Percentiles rank a stretch among this genome's conserved stretches.
Evolutionary conservation across 2,888 invertebrate species (phyloP).

Genomic region (Steinernema scapterisci): DNA sequence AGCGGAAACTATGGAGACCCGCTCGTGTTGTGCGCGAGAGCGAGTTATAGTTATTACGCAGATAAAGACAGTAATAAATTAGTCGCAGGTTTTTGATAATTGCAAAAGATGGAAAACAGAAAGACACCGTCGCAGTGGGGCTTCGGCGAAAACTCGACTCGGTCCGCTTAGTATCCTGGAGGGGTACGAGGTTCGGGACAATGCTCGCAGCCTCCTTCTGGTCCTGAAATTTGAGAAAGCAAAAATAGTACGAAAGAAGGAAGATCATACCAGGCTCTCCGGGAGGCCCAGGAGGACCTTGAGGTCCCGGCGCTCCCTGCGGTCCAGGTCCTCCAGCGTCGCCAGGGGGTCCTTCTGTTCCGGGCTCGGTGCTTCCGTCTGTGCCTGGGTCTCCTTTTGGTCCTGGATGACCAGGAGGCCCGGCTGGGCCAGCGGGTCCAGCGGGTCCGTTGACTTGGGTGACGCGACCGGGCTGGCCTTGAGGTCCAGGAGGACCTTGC

Average conservation of each 20-base stretch:
- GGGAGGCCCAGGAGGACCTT: conserved; percentile 48
- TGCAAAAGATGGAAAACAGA: background rate
- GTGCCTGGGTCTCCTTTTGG: conserved; percentile 55
- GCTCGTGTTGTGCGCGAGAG: conserved; percentile 23
- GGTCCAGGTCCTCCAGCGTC: conserved; percentile 58
- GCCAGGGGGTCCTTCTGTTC: conserved; percentile 44
- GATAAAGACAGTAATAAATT: conserved; percentile 24
- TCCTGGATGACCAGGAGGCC: conserved; percentile 57
- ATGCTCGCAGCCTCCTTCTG: conserved; percentile 58
- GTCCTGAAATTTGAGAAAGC: conserved; percentile 47
- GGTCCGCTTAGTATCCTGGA: conserved; percentile 57
- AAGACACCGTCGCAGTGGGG: conserved; percentile 14
- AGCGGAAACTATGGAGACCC: conserved; percentile 6
- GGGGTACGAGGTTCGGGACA: conserved; percentile 65
- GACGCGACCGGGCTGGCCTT: conserved; percentile 54
- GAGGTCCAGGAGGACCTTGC: conserved; percentile 55
- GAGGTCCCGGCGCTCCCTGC: conserved; percentile 55
- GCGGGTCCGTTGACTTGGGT: conserved; percentile 42
- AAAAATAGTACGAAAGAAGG: background rate
- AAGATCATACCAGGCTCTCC: conserved; percentile 43
- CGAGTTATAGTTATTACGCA: conserved; percentile 28
- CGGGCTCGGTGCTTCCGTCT: conserved; percentile 41
- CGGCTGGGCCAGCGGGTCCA: conserved; percentile 59
- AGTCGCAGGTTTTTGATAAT: background rate
- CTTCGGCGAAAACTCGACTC: conserved; percentile 25